These are phyloP conservation scores for Carabus problematicus DNA, from an alignment of 2,888 invertebrate genomes.

Conservation along the genomic window DNA sequence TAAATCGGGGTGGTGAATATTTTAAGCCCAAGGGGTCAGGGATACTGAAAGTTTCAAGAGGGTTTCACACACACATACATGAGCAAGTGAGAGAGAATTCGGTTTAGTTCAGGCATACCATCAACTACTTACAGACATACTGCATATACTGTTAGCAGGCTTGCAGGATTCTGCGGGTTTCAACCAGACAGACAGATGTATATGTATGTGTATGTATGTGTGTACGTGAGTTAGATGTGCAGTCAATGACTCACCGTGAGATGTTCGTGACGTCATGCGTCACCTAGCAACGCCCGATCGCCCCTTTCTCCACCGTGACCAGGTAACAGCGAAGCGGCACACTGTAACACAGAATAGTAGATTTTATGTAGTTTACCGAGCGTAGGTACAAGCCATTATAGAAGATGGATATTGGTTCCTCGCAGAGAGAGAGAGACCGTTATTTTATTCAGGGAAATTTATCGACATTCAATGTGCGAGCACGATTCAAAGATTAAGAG, in stretches of 20 bases:
- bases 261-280: constrained; percentile 48
- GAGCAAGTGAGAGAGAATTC: too few relatives aligned
- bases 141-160: constrained; percentile 15
- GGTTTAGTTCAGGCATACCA: too few relatives aligned
- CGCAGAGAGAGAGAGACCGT: too few relatives aligned
- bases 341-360: too few relatives aligned
- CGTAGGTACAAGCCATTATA: too few relatives aligned
- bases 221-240: constrained; percentile 24
- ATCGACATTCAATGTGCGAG: too few relatives aligned
- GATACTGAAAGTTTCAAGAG: constrained; percentile 17
- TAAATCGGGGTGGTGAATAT: constrained; percentile 25
- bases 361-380: too few relatives aligned
- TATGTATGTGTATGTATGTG: too few relatives aligned
- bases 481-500: too few relatives aligned
- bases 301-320: constrained; percentile 16
- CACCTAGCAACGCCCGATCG: constrained; percentile 48
- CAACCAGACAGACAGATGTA: constrained; percentile 37
- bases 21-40: constrained; percentile 10
- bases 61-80: neutral
- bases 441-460: too few relatives aligned
- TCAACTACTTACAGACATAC: constrained; percentile 26
- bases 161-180: constrained; percentile 26
- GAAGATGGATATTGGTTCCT: too few relatives aligned
- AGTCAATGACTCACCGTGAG: constrained; percentile 47
- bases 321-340: too few relatives aligned